Conservation (phyloP, 2,113 vertebrate genomes). For the Puffinus mauretanicus region DNA sequence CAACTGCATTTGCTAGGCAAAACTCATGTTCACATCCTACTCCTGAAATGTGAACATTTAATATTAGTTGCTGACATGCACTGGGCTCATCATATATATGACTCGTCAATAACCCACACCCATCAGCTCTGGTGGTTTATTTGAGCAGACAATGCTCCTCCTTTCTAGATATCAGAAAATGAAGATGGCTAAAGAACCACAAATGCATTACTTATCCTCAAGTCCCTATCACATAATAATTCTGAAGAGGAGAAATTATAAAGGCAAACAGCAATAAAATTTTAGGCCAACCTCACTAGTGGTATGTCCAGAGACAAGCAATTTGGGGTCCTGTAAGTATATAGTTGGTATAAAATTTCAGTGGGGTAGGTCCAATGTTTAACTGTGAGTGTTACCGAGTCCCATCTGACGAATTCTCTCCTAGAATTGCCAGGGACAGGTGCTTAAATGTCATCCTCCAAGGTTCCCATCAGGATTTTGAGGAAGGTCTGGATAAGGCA, state of each 20-base stretch:
- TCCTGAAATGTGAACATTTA: neutral
- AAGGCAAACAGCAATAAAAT: neutral
- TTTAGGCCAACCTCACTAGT: neutral
- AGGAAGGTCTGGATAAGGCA: neutral
- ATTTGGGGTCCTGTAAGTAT: neutral
- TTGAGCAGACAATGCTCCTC: neutral
- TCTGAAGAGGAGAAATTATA: neutral
- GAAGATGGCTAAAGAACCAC: neutral
- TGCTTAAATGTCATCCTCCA: neutral
- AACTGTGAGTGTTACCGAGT: neutral
- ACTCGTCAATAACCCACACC: neutral
- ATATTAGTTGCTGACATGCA: neutral
- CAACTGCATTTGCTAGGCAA: neutral
- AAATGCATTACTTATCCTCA: neutral
- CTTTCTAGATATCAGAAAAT: neutral
- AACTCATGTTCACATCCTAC: neutral
- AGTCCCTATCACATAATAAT: neutral
- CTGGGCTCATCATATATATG: neutral
- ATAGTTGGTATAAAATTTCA: neutral
- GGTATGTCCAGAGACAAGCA: neutral
- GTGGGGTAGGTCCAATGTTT: accelerated
- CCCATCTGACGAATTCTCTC: neutral
- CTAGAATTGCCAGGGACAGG: accelerated
- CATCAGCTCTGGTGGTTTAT: accelerated
- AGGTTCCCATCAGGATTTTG: neutral